Percentiles rank a stretch among this genome's conserved stretches.
phyloP scores from a whole-genome alignment of 2,113 vertebrate species.

The Carlito syrichta region DNA sequence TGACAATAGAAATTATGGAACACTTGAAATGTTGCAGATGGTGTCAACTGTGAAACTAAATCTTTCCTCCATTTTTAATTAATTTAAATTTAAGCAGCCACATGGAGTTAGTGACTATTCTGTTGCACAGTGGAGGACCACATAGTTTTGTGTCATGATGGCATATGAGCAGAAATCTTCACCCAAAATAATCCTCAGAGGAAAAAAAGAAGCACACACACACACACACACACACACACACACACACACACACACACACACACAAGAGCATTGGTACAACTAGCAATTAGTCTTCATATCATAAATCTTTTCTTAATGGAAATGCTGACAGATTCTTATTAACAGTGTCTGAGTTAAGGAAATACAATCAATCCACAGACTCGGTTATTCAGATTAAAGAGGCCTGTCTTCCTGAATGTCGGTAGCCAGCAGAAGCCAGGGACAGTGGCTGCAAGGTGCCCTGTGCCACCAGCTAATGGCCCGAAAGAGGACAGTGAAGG shows the following conservation, averaged over 20 bases:
- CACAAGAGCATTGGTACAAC: background rate
- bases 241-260: background rate
- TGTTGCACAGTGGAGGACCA: background rate
- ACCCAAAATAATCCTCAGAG: background rate
- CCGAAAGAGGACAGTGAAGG: background rate
- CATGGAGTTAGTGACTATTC: background rate
- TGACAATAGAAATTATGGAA: background rate
- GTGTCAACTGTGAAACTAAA: background rate
- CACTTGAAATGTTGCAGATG: background rate
- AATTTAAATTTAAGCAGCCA: background rate
- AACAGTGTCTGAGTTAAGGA: background rate
- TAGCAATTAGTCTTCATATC: background rate
- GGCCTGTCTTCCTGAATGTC: background rate
- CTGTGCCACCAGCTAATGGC: background rate
- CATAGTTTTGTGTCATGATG: background rate
- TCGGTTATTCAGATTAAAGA: background rate
- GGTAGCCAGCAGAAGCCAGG: background rate
- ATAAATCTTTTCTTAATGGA: constrained; percentile 40
- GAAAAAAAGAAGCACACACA: background rate
- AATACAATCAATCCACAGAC: background rate
- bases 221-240: background rate
- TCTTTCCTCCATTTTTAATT: background rate
- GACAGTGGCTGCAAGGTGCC: background rate
- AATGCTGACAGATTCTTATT: constrained; percentile 42
- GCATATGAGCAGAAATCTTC: background rate